These are phyloP conservation scores for Strigamia transsilvanica DNA, from an alignment of 2,888 invertebrate species.

Conservation along the genomic window DNA sequence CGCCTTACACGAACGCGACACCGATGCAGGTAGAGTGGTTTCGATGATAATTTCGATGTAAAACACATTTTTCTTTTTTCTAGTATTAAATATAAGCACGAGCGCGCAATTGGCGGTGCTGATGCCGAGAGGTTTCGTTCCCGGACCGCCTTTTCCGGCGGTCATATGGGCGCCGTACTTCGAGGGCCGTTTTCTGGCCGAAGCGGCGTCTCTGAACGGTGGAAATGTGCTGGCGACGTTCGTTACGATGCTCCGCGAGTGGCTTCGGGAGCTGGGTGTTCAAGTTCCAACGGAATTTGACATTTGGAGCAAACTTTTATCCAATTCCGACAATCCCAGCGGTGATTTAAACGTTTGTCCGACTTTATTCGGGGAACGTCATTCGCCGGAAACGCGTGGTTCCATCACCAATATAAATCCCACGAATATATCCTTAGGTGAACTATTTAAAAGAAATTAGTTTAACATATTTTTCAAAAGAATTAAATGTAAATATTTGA, in stretches of 20 bases:
- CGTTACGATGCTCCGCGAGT: constrained; percentile 75
- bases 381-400: background rate
- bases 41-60: too few relatives aligned
- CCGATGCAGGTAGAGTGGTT: constrained; percentile 62
- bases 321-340: background rate
- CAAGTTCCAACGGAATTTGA: background rate
- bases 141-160: constrained; percentile 53
- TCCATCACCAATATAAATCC: background rate
- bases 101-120: constrained; percentile 81
- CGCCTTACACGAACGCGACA: constrained; percentile 75
- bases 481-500: background rate
- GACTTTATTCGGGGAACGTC: background rate
- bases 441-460: background rate
- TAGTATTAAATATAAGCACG: constrained; percentile 83
- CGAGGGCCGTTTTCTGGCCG: constrained; percentile 76
- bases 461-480: background rate
- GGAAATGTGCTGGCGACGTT: constrained; percentile 83
- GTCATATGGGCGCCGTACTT: constrained; percentile 69
- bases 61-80: background rate
- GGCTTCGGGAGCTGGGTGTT: constrained; percentile 77
- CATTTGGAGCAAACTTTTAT: constrained; percentile 5
- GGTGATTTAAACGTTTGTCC: background rate
- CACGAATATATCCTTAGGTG: background rate
- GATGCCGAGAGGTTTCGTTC: constrained; percentile 60
- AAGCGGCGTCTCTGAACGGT: constrained; percentile 86